These are phyloP conservation scores for Fregata magnificens DNA, from an alignment of 2,113 vertebrate species.

Conservation along the genomic window DNA sequence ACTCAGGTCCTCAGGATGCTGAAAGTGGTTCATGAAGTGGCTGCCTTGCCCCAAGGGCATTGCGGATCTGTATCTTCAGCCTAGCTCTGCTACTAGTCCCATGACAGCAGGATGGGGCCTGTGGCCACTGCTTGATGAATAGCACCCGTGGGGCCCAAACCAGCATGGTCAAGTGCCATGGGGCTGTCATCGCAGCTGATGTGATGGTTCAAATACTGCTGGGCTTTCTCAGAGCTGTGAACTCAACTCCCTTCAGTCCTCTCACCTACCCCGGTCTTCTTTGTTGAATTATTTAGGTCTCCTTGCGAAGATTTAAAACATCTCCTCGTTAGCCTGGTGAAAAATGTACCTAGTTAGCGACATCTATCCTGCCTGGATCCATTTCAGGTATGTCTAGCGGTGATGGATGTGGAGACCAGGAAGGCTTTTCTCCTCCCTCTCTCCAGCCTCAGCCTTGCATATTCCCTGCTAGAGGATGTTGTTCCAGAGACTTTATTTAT, in stretches of 20 bases:
- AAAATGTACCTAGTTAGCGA: neutral
- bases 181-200: neutral
- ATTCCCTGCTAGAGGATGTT: neutral
- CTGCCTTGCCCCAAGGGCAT: neutral
- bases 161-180: rapidly evolving
- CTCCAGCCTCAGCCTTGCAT: neutral
- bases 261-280: neutral
- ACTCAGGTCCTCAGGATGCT: neutral
- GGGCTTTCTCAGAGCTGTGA: neutral
- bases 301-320: neutral
- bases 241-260: neutral
- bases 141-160: neutral
- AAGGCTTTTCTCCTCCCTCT: neutral
- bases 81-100: neutral
- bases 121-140: neutral
- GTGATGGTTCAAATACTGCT: neutral
- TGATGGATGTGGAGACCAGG: neutral
- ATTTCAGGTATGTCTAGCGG: neutral
- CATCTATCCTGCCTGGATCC: neutral
- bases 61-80: neutral
- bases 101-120: neutral
- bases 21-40: neutral
- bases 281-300: neutral
- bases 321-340: neutral
- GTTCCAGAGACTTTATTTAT: neutral